Evolutionary conservation across 2,888 invertebrate species (phyloP), one percentile per base, ranked within the genome.

Genomic region (Cinara cedri): DNA sequence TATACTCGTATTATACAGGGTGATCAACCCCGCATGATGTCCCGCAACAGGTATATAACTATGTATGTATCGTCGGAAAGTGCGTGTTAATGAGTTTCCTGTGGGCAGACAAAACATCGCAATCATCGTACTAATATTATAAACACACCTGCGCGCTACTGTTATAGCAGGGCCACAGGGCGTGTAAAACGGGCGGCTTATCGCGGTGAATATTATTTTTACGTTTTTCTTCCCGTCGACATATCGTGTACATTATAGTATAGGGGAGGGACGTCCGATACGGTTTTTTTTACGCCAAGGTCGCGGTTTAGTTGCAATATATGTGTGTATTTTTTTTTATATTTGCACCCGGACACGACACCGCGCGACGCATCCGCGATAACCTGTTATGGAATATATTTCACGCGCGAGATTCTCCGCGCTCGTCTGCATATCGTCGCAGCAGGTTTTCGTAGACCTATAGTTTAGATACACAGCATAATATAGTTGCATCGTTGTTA

Each of bases 21-120:
- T 44, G 75, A 63, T 75, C 75, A 24, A 75, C 75, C 75, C 75
- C 75, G 75, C 75, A 75, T 46, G 13, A 13, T 75, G 65, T 75
- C 65, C 55, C 75, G 55, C 65, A 75, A 75, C 75, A 75, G 75
- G 75, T 75, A 75, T 46, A 1, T 24, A 24, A 3, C 49, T 16
- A n/a, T 44, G 8, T 13, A 42, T 19, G 42, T 71, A 14, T 13
- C 13, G 44, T 21, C 21, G 34, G 21, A 13, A 34, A 46, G 34
- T 42, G 13, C 46, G 21, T 74, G 63, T 63, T 63, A 63, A 74
- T 63, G 24, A 34, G 65, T 75, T 65, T 75, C 75, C 75, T 75
- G 65, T 63, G 62, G 74, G 74, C 46, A 10, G 51, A 34, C 44
- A 19, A 72, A 19, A 34, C n/a, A 9, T 1, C 3, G 8, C 51